Evolutionary conservation across 2,888 invertebrate genomes (phyloP), one percentile per base, ranked within the genome.

Genomic region (Leptinotarsa tumamoca): DNA sequence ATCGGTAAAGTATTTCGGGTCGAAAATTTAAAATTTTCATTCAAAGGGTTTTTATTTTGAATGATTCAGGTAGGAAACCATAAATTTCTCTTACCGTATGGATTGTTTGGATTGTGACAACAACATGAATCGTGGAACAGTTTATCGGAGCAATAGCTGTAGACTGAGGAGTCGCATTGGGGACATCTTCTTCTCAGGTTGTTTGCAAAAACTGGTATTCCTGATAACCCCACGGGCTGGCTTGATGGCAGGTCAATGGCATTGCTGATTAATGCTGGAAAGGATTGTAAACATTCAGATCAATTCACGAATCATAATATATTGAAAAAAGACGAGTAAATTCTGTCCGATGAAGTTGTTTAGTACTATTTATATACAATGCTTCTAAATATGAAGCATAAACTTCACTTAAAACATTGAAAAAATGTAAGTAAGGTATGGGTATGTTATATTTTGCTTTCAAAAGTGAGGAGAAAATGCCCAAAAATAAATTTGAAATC

Each of bases 101-200:
- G 87, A 77, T 86, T 86, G 78, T 87, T 85, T 5, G 89, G 88
- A 83, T 90, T 89, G 80, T 91, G 90, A 82, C 95, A 95, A 85
- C 95, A 95, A 85, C 95, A 95, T 0, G 94, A 91, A 84, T 95
- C 95, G 83, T 95, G 95, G 4, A 92, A 90, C 74, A 95, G 89
- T 87, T 94, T 95, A 76, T 94, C 91, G 0, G 92, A 92, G 85
- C 95, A 95, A 87, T 95, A 95, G 81, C 93, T 91, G 87, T 92
- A 95, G 4, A 95, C 94, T 0, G 95, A 94, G 0, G 93, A 92
- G 85, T 95, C 95, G 83, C 95, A 95, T 49, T 93, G 86, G 0
- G 95, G 95, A 82, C 95, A 95, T n/a, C 85, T 76, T 72, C 86
- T 80, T 63, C 79, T 76, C 0, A 79, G 61, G 15, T 73, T 27